These are phyloP conservation scores for Meteorus cinctellus DNA, from an alignment of 2,888 invertebrate genomes.

Conservation along the genomic window DNA sequence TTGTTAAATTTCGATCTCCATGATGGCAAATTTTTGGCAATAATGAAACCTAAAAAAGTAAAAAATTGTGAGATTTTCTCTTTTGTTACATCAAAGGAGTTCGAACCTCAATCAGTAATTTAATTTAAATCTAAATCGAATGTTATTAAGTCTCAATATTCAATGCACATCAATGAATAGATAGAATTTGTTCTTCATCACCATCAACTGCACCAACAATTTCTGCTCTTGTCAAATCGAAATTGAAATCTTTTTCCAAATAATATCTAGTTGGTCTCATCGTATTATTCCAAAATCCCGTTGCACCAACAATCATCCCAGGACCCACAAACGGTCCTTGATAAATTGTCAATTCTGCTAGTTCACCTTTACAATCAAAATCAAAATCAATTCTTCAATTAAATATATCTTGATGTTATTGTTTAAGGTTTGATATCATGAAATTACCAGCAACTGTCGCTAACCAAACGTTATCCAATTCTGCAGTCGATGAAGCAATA, in stretches of 20 bases:
- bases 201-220: constrained; percentile 82
- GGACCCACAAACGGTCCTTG: constrained; percentile 77
- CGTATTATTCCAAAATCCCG: constrained; percentile 81
- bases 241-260: constrained; percentile 75
- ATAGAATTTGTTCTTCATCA: constrained; percentile 59
- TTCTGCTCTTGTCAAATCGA: constrained; percentile 82
- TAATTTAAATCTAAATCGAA: no score
- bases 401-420: background rate
- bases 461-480: constrained; percentile 78
- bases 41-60: constrained; percentile 74
- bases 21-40: constrained; percentile 74
- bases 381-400: constrained; percentile 25
- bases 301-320: constrained; percentile 75
- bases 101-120: no score
- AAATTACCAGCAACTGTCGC: constrained; percentile 77
- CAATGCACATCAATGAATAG: background rate
- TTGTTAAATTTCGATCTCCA: constrained; percentile 76
- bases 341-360: constrained; percentile 80
- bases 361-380: constrained; percentile 75
- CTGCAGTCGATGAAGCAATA: constrained; percentile 52
- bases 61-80: background rate
- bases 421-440: background rate
- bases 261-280: constrained; percentile 77
- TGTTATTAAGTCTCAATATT: background rate
- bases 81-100: no score